A percentile compares a stretch with the other conserved stretches of the same genome.
Evolutionary conservation across 2,797 vertebrate genomes (phyloP).

Genomic region (Netta rufina): DNA sequence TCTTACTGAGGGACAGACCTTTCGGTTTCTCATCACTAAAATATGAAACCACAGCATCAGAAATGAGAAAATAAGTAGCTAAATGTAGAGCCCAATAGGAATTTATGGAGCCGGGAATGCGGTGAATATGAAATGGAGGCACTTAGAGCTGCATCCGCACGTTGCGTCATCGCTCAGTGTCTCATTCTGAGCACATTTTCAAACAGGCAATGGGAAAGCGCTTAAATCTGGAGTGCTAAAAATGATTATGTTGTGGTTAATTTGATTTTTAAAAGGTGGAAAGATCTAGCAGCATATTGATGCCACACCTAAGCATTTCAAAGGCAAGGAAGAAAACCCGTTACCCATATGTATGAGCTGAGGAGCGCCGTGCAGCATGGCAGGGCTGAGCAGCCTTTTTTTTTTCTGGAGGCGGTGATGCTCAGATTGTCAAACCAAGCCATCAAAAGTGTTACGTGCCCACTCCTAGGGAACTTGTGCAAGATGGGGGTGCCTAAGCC

Average conservation of each 20-base stretch:
- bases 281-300: not conserved
- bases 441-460: not conserved
- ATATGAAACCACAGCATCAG: constrained; percentile 46
- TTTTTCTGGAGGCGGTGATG: not conserved
- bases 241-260: not conserved
- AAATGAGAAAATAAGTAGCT: constrained; percentile 65
- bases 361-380: not conserved
- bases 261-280: constrained; percentile 26
- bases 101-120: constrained; percentile 48
- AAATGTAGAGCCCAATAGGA: not conserved
- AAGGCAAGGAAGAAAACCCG: not conserved
- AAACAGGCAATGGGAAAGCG: not conserved
- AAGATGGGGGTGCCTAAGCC: not conserved
- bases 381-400: not conserved
- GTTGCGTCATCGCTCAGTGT: constrained; percentile 4
- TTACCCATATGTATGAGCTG: not conserved
- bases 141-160: constrained; percentile 18
- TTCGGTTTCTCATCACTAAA: constrained; percentile 61
- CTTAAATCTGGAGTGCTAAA: not conserved
- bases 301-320: not conserved
- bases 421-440: not conserved
- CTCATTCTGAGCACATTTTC: constrained; percentile 32
- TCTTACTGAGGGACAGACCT: constrained; percentile 27
- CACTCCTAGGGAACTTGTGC: not conserved
- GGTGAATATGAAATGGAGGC: constrained; percentile 39